These are phyloP conservation scores for Chironomus striatipennis DNA, from an alignment of 1,140 invertebrate genomes.

Conservation along the genomic window DNA sequence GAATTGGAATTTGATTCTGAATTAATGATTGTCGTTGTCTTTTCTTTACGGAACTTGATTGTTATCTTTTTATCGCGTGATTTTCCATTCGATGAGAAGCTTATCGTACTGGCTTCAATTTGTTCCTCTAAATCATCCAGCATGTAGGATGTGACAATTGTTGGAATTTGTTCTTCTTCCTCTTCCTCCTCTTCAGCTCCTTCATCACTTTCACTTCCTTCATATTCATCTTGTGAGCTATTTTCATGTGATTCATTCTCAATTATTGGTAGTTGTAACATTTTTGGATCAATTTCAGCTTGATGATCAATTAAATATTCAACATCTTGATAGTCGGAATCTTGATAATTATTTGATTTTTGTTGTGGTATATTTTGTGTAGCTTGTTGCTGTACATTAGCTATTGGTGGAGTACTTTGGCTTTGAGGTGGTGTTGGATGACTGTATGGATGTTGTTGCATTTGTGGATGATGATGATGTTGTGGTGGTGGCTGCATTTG, in stretches of 20 bases:
- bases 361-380: not conserved
- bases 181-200: not conserved
- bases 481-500: not conserved
- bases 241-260: not conserved
- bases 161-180: not conserved
- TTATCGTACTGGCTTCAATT: slow-evolving; percentile 32
- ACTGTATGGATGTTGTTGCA: not conserved
- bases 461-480: not conserved
- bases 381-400: not conserved
- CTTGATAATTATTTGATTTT: not conserved
- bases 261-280: not conserved
- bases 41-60: slow-evolving; percentile 25
- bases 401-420: not conserved
- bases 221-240: not conserved
- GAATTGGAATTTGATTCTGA: slow-evolving; percentile 14
- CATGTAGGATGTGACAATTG: not conserved
- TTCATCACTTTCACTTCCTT: not conserved
- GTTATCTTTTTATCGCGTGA: slow-evolving; percentile 23
- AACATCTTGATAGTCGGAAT: slow-evolving; percentile 18
- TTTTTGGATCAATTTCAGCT: slow-evolving; percentile 9
- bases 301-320: slow-evolving; percentile 18
- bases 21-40: slow-evolving; percentile 18
- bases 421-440: not conserved
- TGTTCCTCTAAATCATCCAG: slow-evolving; percentile 28
- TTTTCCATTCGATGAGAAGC: slow-evolving; percentile 30